Evolutionary conservation across 2,797 vertebrate species (phyloP).

Genomic region (Lacerta viridis): DNA sequence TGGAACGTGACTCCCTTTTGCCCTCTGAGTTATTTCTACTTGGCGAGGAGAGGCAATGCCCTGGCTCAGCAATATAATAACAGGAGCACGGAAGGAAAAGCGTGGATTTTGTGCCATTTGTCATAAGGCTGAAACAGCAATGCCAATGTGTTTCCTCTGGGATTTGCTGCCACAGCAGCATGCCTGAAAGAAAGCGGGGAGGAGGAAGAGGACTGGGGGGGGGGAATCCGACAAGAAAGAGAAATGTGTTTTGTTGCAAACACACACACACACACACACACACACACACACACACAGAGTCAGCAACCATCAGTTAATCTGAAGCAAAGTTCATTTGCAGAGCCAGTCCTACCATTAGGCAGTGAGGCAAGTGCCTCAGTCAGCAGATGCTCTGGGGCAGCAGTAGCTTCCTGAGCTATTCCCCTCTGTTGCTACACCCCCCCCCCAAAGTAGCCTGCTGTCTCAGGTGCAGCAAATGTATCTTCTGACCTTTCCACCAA

Average conservation of each 20-base stretch:
- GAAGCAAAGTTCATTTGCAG: too few relatives aligned
- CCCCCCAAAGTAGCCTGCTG: too few relatives aligned
- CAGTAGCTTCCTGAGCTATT: background rate
- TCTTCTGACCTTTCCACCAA: too few relatives aligned
- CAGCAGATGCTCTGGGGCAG: background rate
- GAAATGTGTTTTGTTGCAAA: background rate
- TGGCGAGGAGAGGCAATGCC: conserved; percentile 1
- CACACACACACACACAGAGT: too few relatives aligned
- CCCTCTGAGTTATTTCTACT: background rate
- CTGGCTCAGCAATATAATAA: background rate
- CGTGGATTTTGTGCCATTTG: background rate
- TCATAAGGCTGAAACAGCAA: background rate
- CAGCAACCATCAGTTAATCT: too few relatives aligned
- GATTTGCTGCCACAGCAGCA: background rate
- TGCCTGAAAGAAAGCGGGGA: background rate
- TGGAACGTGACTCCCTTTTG: background rate
- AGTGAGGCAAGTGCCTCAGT: background rate
- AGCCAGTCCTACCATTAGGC: too few relatives aligned
- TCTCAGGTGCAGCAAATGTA: too few relatives aligned
- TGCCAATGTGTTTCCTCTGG: background rate
- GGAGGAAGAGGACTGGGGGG: background rate
- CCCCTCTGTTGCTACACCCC: too few relatives aligned
- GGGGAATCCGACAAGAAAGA: too few relatives aligned
- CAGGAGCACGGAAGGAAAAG: background rate
- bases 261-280: too few relatives aligned